Conservation (phyloP, 2,113 vertebrate species). For the Herpailurus yagouaroundi region DNA sequence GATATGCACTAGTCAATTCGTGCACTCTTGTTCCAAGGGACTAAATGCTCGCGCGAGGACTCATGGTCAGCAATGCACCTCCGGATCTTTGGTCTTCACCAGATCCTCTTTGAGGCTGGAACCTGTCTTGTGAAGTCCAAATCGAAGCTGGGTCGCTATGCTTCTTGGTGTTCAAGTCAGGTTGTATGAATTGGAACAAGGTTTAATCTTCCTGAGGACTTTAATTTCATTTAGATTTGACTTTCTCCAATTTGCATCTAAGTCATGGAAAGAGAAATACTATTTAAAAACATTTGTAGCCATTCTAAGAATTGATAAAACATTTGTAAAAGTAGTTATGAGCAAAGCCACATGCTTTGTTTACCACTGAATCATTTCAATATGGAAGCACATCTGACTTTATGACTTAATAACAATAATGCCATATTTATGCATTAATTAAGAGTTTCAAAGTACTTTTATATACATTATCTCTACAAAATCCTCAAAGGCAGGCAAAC, state of each 20-base stretch:
- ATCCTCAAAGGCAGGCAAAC: neutral
- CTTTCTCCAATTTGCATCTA: neutral
- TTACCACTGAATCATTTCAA: neutral
- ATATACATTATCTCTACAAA: neutral
- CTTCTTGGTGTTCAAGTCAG: neutral
- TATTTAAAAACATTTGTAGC: neutral
- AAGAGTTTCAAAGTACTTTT: neutral
- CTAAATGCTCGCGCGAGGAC: neutral
- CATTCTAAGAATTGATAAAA: neutral
- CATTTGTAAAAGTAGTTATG: neutral
- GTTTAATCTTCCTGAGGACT: neutral
- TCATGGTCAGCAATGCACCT: neutral
- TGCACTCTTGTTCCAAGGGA: neutral
- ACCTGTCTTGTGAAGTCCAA: neutral
- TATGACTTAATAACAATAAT: neutral
- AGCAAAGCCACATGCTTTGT: neutral
- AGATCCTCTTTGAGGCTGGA: neutral
- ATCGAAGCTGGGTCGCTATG: neutral
- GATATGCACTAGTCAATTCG: neutral
- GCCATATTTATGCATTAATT: neutral
- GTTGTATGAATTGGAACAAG: neutral
- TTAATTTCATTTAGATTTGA: slow-evolving; percentile 5
- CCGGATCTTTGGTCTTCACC: neutral
- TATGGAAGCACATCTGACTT: neutral
- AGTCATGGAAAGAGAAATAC: neutral